Evolutionary conservation across 2,797 vertebrate species (phyloP).

Genomic region (Linurgus olivaceus): DNA sequence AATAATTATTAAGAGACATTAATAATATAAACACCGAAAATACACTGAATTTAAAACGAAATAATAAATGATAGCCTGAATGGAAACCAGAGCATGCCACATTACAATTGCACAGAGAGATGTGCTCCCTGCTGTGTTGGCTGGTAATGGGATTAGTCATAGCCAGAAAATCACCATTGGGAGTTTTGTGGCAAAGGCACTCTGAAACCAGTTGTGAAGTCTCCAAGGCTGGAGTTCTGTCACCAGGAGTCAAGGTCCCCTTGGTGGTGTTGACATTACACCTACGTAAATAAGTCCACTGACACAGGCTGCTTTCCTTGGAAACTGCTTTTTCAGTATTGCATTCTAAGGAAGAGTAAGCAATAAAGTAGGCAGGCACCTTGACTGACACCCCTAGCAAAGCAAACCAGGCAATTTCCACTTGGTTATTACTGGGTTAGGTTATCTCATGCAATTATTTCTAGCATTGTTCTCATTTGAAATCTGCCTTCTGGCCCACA

Average conservation of each 20-base stretch:
- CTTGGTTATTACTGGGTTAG: rapidly evolving
- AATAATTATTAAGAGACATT: background rate
- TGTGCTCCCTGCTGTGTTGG: background rate
- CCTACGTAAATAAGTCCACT: background rate
- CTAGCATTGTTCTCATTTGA: background rate
- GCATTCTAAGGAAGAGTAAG: background rate
- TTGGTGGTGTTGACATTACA: background rate
- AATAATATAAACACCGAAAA: background rate
- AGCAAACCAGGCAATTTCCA: background rate
- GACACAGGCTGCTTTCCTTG: background rate
- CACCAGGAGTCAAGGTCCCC: background rate
- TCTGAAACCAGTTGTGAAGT: background rate
- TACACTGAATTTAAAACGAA: background rate
- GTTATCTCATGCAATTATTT: background rate
- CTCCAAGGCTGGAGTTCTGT: background rate
- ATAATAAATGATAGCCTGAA: background rate
- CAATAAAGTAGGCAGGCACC: background rate
- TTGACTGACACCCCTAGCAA: background rate
- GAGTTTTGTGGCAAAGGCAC: background rate
- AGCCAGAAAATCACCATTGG: background rate
- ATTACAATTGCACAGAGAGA: background rate
- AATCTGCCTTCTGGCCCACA: background rate
- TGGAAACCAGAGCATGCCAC: background rate
- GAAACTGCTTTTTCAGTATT: background rate
- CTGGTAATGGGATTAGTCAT: background rate